phyloP scores from a whole-genome alignment of 1,140 invertebrate genomes.

The Belonocnema kinseyi region DNA sequence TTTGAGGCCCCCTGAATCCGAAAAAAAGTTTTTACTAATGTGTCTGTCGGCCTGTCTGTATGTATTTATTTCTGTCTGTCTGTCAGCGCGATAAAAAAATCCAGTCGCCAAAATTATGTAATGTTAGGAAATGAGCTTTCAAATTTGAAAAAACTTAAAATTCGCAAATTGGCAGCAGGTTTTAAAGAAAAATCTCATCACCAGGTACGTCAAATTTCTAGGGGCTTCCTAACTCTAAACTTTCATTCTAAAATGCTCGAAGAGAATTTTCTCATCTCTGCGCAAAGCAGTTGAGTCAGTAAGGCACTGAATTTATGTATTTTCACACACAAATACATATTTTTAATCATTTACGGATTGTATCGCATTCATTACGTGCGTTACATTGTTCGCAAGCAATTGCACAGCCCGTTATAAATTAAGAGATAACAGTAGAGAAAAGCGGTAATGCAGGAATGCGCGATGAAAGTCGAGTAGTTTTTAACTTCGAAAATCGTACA shows the following conservation, averaged over 20 bases:
- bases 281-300: neutral
- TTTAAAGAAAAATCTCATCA: neutral
- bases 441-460: too few species aligned
- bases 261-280: neutral
- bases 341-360: neutral
- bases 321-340: neutral
- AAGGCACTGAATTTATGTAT: slow-evolving; percentile 10
- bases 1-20: too few species aligned
- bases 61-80: too few species aligned
- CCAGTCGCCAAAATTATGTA: too few species aligned
- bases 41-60: too few species aligned
- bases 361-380: neutral
- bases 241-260: neutral
- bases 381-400: neutral
- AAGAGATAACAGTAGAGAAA: neutral
- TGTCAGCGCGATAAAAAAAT: too few species aligned
- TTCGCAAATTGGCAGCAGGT: neutral
- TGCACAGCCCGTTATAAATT: neutral
- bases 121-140: neutral
- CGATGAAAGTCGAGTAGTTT: too few species aligned
- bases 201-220: neutral
- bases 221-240: neutral
- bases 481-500: too few species aligned
- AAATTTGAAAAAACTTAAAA: neutral
- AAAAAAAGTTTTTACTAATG: too few species aligned